These are phyloP conservation scores for Odontocolon sp. DNA, from an alignment of 2,888 invertebrate genomes.

Conservation along the genomic window DNA sequence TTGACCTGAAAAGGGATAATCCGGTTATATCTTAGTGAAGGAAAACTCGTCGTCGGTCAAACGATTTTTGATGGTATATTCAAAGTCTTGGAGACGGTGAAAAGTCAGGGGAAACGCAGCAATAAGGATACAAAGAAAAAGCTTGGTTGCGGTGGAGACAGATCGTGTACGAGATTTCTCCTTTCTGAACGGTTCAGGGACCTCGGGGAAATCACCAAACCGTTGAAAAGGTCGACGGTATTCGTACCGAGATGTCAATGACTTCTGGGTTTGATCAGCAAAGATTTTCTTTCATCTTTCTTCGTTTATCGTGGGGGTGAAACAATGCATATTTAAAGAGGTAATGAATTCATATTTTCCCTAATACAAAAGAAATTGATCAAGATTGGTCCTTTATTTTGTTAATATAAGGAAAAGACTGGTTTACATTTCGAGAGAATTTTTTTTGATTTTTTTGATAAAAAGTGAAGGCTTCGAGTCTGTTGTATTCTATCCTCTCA, in stretches of 20 bases:
- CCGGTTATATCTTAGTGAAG: neutral
- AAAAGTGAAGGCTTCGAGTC: too few species aligned
- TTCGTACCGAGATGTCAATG: constrained; percentile 36
- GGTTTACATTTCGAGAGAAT: too few species aligned
- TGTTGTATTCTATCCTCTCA: too few species aligned
- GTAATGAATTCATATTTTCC: too few species aligned
- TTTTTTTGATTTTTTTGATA: neutral
- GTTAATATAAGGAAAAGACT: too few species aligned
- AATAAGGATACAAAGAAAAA: neutral
- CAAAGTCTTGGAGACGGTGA: neutral
- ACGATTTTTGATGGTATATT: neutral
- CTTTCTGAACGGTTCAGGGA: constrained; percentile 24
- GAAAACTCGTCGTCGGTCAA: neutral
- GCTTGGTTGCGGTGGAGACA: neutral
- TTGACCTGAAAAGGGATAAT: neutral
- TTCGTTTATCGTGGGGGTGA: neutral
- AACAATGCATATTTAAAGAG: neutral
- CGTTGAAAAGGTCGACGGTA: constrained; percentile 41
- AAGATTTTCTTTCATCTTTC: constrained; percentile 27
- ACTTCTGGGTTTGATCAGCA: too few species aligned
- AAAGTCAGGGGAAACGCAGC: neutral
- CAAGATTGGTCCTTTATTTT: too few species aligned
- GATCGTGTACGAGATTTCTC: neutral
- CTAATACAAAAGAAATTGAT: too few species aligned
- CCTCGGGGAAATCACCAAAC: constrained; percentile 47